Evolutionary conservation across 2,113 vertebrate genomes (phyloP).

Genomic region (Potamarius usumacintae): DNA sequence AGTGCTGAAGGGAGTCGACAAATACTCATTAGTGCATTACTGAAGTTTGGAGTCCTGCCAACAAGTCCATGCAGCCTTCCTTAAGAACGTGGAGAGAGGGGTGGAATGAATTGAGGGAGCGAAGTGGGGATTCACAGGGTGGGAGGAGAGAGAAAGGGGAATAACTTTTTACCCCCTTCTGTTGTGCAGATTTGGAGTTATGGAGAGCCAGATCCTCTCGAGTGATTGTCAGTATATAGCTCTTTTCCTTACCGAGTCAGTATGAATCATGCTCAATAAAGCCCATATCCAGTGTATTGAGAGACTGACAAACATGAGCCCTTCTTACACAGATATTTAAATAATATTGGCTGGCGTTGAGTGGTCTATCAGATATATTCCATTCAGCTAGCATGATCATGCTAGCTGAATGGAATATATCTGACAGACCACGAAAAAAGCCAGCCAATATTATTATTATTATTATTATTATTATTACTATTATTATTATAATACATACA

Average conservation of each 20-base stretch:
- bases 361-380: no score
- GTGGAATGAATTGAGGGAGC: constrained; percentile 7
- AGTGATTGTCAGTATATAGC: not conserved
- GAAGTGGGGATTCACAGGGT: constrained; percentile 34
- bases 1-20: constrained; percentile 55
- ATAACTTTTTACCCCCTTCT: constrained; percentile 1
- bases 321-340: no score
- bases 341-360: no score
- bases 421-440: no score
- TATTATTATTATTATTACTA: no score
- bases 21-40: constrained; percentile 59
- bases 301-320: constrained; percentile 9
- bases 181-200: not conserved
- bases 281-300: not conserved
- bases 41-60: constrained; percentile 57
- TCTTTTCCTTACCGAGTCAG: not conserved
- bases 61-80: constrained; percentile 31
- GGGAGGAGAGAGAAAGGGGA: not conserved
- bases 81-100: constrained; percentile 30
- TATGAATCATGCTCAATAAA: constrained; percentile 16
- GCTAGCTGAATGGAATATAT: no score
- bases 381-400: no score
- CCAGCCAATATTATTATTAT: no score
- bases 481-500: no score
- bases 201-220: not conserved